These are phyloP conservation scores for Ophion slaviceki DNA, from an alignment of 2,888 invertebrate species.

Conservation along the genomic window DNA sequence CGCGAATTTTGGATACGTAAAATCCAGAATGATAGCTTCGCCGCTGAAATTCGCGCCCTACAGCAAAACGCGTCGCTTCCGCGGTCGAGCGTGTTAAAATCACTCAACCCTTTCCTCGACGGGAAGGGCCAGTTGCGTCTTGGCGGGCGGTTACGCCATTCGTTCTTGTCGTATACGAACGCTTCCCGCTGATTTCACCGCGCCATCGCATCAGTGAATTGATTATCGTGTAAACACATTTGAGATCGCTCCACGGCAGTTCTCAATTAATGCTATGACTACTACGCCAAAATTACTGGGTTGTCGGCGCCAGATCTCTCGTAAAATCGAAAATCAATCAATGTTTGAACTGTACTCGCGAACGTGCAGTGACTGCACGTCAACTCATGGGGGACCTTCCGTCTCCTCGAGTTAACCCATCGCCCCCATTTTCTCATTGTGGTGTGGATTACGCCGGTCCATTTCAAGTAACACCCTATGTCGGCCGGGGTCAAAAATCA, in stretches of 20 bases:
- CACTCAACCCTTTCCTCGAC: slow-evolving; percentile 51
- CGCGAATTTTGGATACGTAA: no score
- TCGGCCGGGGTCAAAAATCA: background rate
- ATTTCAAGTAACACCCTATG: no score
- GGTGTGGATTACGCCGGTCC: no score
- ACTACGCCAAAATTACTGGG: slow-evolving; percentile 55
- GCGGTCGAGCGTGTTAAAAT: slow-evolving; percentile 22
- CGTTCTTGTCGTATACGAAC: background rate
- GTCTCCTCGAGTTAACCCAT: slow-evolving; percentile 22
- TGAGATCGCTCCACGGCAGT: slow-evolving; percentile 44
- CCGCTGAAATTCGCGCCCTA: slow-evolving; percentile 26
- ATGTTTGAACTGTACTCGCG: slow-evolving; percentile 62
- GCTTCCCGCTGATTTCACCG: slow-evolving; percentile 53
- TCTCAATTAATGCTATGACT: slow-evolving; percentile 37
- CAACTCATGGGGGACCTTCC: slow-evolving; percentile 39
- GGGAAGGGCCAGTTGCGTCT: slow-evolving; percentile 5
- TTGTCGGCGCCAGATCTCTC: slow-evolving; percentile 46
- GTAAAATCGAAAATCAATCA: slow-evolving; percentile 34
- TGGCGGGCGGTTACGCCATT: background rate
- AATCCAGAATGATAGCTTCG: slow-evolving; percentile 4
- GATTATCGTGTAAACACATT: slow-evolving; percentile 54
- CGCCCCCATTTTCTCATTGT: slow-evolving; percentile 12
- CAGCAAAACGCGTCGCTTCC: background rate
- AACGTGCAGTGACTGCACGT: slow-evolving; percentile 1
- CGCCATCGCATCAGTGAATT: slow-evolving; percentile 31